These are phyloP conservation scores for Pandemis corylana DNA, from an alignment of 2,888 invertebrate genomes.

Conservation along the genomic window DNA sequence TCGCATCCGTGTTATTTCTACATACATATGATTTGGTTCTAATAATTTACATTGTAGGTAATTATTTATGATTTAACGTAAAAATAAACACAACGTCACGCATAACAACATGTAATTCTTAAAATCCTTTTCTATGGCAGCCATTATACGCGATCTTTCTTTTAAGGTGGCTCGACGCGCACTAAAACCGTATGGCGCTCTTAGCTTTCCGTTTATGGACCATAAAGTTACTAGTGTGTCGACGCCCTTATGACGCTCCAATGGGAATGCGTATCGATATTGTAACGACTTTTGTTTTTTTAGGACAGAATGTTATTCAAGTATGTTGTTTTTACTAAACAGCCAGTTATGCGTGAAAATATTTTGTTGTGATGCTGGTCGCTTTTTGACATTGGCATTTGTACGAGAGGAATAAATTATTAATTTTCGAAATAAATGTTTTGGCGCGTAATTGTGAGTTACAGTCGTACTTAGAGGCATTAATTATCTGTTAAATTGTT, in stretches of 20 bases:
- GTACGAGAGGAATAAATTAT: neutral
- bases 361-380: neutral
- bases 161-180: conserved; percentile 38
- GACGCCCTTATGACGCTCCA: conserved; percentile 50
- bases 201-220: conserved; percentile 55
- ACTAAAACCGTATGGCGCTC: conserved; percentile 48
- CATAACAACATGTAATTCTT: neutral
- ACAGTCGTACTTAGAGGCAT: too few relatives aligned
- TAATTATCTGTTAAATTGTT: too few relatives aligned
- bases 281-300: conserved; percentile 22
- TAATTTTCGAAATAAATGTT: neutral
- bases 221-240: conserved; percentile 57
- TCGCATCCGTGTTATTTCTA: too few relatives aligned
- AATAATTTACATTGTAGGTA: too few relatives aligned
- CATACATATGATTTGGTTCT: too few relatives aligned
- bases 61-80: too few relatives aligned
- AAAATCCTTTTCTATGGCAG: conserved; percentile 19
- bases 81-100: neutral
- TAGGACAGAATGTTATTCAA: neutral
- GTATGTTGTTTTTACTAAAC: neutral
- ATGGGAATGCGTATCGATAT: conserved; percentile 44
- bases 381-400: neutral
- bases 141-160: conserved; percentile 18
- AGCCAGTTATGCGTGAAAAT: neutral
- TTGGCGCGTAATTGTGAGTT: too few relatives aligned